A percentile compares a stretch with the other conserved stretches of the same genome.
Conservation (phyloP, 2,888 invertebrate genomes). For the Noctua janthe region DNA sequence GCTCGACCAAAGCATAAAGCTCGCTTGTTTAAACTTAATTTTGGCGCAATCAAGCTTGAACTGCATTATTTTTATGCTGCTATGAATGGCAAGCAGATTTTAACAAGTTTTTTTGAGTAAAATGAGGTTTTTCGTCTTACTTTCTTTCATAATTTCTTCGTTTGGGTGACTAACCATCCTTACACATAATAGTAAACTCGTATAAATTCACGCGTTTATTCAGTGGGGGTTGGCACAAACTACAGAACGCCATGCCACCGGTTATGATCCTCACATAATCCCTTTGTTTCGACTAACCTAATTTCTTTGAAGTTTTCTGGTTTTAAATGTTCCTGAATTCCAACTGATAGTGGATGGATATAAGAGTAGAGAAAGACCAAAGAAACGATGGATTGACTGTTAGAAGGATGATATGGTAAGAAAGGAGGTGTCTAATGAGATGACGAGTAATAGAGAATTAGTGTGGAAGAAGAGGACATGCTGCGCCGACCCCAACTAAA, state of each 20-base stretch:
- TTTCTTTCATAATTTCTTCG: constrained; percentile 7
- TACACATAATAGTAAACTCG: background rate
- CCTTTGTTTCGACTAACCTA: no score
- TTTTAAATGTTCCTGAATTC: no score
- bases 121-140: constrained; percentile 10
- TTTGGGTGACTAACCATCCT: background rate
- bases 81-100: constrained; percentile 42
- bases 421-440: no score
- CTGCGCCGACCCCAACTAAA: no score
- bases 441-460: no score
- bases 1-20: constrained; percentile 28
- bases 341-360: no score
- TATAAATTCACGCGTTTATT: no score
- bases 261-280: background rate
- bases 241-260: background rate
- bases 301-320: no score
- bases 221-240: background rate
- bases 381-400: no score
- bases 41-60: constrained; percentile 40
- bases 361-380: no score
- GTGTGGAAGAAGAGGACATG: no score
- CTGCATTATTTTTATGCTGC: constrained; percentile 36
- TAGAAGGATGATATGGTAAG: no score
- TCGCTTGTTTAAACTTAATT: constrained; percentile 51
- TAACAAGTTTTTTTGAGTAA: constrained; percentile 27